Evolutionary conservation across 2,113 vertebrate species (phyloP).

Genomic region (Sapajus apella): DNA sequence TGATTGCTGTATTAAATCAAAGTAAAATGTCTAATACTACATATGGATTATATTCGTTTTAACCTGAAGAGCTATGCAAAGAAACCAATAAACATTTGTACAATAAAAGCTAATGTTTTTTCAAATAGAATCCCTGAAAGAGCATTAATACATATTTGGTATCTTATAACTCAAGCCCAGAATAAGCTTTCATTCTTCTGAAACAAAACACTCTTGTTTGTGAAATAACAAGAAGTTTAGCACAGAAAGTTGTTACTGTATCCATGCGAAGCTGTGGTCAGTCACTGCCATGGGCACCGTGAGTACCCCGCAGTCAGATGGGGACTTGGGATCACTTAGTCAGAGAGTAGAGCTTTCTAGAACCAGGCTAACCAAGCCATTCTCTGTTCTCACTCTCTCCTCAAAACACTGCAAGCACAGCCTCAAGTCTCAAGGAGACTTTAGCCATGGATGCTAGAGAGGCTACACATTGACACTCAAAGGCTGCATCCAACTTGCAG

Average conservation of each 20-base stretch:
- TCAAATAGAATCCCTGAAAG: not conserved
- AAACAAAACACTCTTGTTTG: not conserved
- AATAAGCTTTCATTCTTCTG: not conserved
- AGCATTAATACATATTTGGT: not conserved
- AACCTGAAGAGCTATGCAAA: not conserved
- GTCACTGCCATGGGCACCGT: rapidly evolving
- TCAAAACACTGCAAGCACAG: not conserved
- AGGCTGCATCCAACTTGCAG: not conserved
- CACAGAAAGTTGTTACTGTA: not conserved
- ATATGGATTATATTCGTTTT: too few relatives aligned
- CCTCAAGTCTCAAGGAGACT: not conserved
- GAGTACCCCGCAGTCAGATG: too few relatives aligned
- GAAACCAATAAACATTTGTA: not conserved
- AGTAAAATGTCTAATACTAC: not conserved
- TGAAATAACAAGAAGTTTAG: not conserved
- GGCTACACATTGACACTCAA: not conserved
- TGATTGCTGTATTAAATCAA: not conserved
- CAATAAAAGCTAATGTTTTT: not conserved
- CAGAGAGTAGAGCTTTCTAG: not conserved
- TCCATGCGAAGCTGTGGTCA: not conserved
- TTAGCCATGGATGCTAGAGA: too few relatives aligned
- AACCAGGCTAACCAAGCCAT: not conserved
- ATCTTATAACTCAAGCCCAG: not conserved
- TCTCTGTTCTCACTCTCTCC: not conserved
- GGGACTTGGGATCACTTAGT: not conserved